These are phyloP conservation scores for Murina feae DNA, from an alignment of 2,113 vertebrate species.

Conservation along the genomic window DNA sequence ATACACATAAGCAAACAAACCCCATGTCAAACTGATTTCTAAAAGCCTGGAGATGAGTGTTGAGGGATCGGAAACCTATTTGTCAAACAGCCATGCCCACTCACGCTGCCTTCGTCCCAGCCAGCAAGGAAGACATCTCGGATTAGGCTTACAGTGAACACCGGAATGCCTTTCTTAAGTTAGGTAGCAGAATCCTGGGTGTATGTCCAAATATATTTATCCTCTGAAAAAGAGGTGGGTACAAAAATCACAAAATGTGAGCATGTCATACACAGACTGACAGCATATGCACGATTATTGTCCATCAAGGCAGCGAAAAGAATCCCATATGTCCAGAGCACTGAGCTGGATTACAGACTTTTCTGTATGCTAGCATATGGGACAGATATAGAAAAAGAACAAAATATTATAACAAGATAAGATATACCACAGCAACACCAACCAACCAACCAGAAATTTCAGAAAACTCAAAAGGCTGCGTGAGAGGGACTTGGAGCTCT, in stretches of 20 bases:
- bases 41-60: conserved; percentile 37
- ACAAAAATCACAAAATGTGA: background rate
- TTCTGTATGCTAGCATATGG: background rate
- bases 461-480: background rate
- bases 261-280: background rate
- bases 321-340: background rate
- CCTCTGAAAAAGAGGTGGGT: background rate
- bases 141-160: background rate
- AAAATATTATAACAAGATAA: background rate
- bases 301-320: background rate
- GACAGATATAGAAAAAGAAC: background rate
- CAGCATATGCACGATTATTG: background rate
- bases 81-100: background rate
- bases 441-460: background rate
- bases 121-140: background rate
- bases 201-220: background rate
- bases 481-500: background rate
- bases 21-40: background rate
- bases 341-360: background rate
- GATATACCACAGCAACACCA: background rate
- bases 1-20: background rate
- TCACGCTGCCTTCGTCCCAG: background rate
- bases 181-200: background rate
- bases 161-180: background rate
- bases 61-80: background rate